These are phyloP conservation scores for Brachionus rotundiformis DNA, from an alignment of 1,140 invertebrate species.

Conservation along the genomic window DNA sequence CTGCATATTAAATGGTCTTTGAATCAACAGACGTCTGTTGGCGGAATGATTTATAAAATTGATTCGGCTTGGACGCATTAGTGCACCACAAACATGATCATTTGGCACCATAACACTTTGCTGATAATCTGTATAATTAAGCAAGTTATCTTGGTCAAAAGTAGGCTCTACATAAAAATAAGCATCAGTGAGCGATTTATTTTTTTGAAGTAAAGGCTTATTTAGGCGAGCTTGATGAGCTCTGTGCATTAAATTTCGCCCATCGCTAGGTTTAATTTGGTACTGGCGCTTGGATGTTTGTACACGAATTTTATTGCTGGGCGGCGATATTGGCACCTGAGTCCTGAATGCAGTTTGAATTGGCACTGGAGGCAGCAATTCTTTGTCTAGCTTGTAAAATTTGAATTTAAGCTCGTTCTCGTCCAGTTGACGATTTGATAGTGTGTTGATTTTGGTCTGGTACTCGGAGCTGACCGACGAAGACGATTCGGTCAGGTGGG, in stretches of 20 bases:
- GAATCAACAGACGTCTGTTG: background rate
- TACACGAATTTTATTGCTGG: conserved; percentile 20
- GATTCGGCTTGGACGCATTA: background rate
- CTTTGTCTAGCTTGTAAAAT: conserved; percentile 37
- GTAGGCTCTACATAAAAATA: background rate
- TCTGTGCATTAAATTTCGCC: background rate
- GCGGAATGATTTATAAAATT: background rate
- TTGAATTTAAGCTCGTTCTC: conserved; percentile 41
- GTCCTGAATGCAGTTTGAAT: background rate
- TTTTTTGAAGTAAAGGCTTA: background rate
- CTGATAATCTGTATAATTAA: background rate
- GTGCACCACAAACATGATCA: background rate
- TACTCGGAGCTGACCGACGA: background rate
- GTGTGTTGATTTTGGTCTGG: background rate
- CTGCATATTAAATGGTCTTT: background rate
- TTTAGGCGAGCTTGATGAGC: background rate
- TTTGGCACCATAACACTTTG: background rate
- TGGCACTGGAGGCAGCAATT: background rate
- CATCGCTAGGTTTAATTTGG: background rate
- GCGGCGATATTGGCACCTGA: background rate
- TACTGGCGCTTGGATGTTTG: background rate
- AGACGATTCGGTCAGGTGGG: conserved; percentile 19
- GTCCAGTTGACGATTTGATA: conserved; percentile 7
- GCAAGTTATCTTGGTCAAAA: background rate
- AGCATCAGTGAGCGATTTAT: conserved; percentile 6